phyloP scores from a whole-genome alignment of 2,797 vertebrate species.

The Hemitrygon akajei region DNA sequence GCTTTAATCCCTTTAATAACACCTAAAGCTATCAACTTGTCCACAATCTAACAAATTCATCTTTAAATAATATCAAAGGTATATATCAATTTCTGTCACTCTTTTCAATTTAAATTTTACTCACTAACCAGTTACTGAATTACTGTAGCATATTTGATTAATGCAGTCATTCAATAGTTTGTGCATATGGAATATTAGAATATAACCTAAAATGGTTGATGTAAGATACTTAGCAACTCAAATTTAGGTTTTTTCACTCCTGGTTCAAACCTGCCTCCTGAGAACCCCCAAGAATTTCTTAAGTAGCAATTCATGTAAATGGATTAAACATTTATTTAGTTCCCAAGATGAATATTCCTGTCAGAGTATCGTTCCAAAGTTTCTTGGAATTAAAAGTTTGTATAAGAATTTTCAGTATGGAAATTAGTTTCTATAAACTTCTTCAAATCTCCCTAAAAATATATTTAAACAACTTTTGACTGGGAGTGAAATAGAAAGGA shows the following conservation, averaged over 20 bases:
- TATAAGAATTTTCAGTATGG: not conserved
- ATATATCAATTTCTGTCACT: not conserved
- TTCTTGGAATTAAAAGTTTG: not conserved
- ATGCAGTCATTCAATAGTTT: not conserved
- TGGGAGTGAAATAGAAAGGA: not conserved
- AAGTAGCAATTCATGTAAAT: not conserved
- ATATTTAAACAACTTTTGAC: not conserved
- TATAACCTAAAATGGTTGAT: not conserved
- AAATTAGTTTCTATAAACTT: not conserved
- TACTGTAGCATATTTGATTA: not conserved
- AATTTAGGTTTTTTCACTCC: not conserved
- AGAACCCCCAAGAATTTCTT: not conserved
- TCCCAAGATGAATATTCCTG: not conserved
- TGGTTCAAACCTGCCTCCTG: not conserved
- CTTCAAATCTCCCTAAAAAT: not conserved
- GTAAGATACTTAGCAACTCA: not conserved
- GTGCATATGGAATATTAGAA: not conserved
- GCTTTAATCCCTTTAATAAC: not conserved
- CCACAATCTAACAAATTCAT: not conserved
- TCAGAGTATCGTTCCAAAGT: not conserved
- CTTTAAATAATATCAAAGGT: not conserved
- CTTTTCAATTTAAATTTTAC: conserved; percentile 1
- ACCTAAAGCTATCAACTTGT: not conserved
- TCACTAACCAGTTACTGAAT: not conserved
- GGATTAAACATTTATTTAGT: not conserved